Percentiles rank a stretch among this genome's conserved stretches.
phyloP scores from a whole-genome alignment of 1,140 invertebrate species.

The Eueides isabella region DNA sequence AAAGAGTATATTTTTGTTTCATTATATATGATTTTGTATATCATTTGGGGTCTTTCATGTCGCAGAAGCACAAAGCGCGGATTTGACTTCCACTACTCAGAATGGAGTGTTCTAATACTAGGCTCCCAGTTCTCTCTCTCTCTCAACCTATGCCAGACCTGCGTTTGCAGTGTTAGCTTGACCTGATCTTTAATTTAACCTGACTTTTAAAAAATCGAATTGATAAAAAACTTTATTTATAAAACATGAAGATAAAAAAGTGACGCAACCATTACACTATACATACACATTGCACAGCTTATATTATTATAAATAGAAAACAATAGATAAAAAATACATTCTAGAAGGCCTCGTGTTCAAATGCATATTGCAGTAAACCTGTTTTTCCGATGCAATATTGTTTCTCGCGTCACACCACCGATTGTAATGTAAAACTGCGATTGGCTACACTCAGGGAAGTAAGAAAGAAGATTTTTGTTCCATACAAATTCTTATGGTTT shows the following conservation, averaged over 20 bases:
- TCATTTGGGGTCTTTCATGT: no score
- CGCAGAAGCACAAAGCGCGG: no score
- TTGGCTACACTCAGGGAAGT: slow-evolving; percentile 24
- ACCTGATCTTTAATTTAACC: no score
- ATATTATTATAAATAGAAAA: slow-evolving; percentile 6
- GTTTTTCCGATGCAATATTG: slow-evolving; percentile 75
- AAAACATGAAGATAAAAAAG: not conserved
- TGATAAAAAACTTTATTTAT: no score
- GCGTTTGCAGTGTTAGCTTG: no score
- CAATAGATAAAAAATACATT: slow-evolving; percentile 32
- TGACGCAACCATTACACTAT: not conserved
- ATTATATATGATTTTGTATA: no score
- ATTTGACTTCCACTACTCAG: no score
- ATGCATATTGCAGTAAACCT: slow-evolving; percentile 58
- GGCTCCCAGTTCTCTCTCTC: no score
- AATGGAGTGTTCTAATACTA: no score
- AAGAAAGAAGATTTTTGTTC: slow-evolving; percentile 19
- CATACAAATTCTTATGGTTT: slow-evolving; percentile 14
- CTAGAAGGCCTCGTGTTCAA: slow-evolving; percentile 25
- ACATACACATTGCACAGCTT: not conserved
- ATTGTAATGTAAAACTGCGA: slow-evolving; percentile 72
- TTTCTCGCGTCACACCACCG: slow-evolving; percentile 57
- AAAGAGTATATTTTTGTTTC: no score
- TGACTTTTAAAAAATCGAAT: no score
- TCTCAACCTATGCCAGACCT: no score